These are phyloP conservation scores for Callyntrura guangdongensis DNA, from an alignment of 2,888 invertebrate genomes.

Conservation along the genomic window DNA sequence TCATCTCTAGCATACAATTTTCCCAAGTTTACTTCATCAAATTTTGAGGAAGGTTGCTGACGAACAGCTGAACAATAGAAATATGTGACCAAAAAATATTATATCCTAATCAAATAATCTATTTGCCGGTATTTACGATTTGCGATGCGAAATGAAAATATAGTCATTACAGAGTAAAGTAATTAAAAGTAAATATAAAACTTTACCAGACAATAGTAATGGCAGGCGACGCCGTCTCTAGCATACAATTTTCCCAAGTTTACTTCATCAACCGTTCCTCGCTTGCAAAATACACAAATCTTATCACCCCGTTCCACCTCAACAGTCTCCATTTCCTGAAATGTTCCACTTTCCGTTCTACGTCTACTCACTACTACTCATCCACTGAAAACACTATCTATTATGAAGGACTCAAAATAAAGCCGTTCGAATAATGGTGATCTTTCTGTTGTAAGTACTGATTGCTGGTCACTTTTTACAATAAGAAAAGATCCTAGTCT, in stretches of 20 bases:
- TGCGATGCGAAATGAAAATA: too few species aligned
- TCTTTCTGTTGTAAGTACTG: too few species aligned
- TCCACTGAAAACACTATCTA: too few species aligned
- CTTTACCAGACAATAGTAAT: conserved; percentile 82
- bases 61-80: conserved; percentile 88
- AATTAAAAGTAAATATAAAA: too few species aligned
- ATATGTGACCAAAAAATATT: background rate
- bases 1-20: conserved; percentile 75
- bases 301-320: background rate
- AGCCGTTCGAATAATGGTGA: too few species aligned
- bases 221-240: conserved; percentile 68
- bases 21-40: conserved; percentile 80
- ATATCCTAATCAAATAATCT: too few species aligned
- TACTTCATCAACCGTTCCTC: conserved; percentile 71
- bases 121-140: too few species aligned
- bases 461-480: background rate
- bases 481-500: too few species aligned
- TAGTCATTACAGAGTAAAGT: too few species aligned
- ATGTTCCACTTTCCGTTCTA: background rate
- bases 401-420: too few species aligned
- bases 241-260: conserved; percentile 79
- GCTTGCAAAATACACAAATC: conserved; percentile 80
- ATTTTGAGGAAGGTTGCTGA: conserved; percentile 90
- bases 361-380: too few species aligned
- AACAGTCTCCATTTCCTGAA: conserved; percentile 21